phyloP scores from a whole-genome alignment of 2,113 vertebrate genomes.

The Mirza zaza region DNA sequence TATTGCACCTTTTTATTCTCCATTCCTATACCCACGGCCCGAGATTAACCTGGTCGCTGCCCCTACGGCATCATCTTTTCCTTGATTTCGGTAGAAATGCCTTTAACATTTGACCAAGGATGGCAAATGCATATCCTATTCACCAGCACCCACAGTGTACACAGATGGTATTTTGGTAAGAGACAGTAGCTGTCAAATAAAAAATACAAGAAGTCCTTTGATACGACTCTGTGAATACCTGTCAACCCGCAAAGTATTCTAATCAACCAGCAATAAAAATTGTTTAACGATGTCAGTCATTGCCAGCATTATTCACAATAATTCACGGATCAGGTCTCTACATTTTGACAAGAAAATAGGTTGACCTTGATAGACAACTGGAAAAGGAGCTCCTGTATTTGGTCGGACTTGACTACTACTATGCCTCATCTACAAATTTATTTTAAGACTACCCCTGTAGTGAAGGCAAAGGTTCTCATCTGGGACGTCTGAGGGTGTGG shows the following conservation, averaged over 20 bases:
- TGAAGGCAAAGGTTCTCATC: fast-evolving
- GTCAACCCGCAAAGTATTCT: too few species aligned
- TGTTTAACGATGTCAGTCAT: neutral
- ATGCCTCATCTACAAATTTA: fast-evolving
- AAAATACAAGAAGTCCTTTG: neutral
- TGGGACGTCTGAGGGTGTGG: neutral
- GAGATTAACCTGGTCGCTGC: fast-evolving
- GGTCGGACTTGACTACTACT: neutral
- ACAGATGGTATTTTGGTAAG: neutral
- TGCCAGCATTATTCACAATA: neutral
- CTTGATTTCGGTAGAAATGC: neutral
- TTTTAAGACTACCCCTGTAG: neutral
- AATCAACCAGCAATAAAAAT: neutral
- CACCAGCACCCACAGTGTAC: neutral
- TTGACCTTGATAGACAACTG: neutral
- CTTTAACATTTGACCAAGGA: neutral
- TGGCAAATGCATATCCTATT: neutral
- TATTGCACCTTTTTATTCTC: fast-evolving
- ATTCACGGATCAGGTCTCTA: neutral
- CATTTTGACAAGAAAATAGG: neutral
- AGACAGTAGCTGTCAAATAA: neutral
- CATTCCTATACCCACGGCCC: fast-evolving
- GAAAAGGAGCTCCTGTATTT: too few species aligned
- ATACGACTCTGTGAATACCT: neutral
- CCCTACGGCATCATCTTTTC: neutral